Conservation (phyloP, 2,888 invertebrate genomes). For the Pharmacophagus antenor region DNA sequence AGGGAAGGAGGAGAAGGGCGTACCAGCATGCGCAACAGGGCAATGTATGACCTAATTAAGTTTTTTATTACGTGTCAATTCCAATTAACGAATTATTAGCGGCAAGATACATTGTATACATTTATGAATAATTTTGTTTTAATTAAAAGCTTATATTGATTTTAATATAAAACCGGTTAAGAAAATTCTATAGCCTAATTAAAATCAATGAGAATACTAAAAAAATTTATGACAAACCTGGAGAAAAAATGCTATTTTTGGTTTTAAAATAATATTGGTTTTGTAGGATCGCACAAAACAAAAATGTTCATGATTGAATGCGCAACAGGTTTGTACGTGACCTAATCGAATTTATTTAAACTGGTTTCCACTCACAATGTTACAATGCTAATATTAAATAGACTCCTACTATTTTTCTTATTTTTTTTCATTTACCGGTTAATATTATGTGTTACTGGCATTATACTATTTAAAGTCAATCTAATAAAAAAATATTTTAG, state of each 20-base stretch:
- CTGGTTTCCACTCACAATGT: background rate
- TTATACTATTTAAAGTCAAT: no score
- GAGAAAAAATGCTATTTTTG: no score
- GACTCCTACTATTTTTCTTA: background rate
- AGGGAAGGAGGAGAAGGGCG: background rate
- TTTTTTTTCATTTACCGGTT: background rate
- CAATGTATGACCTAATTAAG: constrained; percentile 21
- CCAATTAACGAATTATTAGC: background rate
- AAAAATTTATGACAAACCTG: no score
- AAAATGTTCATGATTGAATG: background rate
- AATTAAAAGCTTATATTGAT: background rate
- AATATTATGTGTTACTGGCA: no score
- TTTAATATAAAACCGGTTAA: no score
- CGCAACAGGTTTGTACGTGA: constrained; percentile 4
- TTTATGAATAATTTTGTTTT: background rate
- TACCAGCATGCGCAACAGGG: constrained; percentile 15
- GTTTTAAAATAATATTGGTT: no score
- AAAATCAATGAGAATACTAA: no score
- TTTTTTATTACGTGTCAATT: background rate
- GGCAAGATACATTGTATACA: no score
- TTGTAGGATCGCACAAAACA: background rate
- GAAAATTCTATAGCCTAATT: no score
- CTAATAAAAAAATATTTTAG: no score
- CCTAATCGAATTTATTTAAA: background rate
- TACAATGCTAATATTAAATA: background rate